Evolutionary conservation across 2,888 invertebrate species (phyloP).

Genomic region (Spodoptera picta): DNA sequence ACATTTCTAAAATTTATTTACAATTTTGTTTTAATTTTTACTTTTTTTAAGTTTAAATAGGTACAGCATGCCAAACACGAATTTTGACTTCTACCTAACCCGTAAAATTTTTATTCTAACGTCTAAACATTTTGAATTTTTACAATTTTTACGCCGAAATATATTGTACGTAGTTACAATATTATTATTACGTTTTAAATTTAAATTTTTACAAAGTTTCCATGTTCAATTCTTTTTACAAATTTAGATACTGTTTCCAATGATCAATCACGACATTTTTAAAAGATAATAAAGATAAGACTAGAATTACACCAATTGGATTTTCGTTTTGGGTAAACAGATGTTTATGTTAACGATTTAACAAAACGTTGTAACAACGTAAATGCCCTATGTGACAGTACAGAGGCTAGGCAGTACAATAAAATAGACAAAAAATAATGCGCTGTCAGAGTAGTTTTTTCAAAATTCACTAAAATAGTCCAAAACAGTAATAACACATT

Average conservation of each 20-base stretch:
- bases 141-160: slow-evolving; percentile 83
- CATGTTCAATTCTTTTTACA: slow-evolving; percentile 59
- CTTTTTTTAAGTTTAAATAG: slow-evolving; percentile 72
- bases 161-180: slow-evolving; percentile 71
- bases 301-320: slow-evolving; percentile 85
- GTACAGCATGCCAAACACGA: slow-evolving; percentile 84
- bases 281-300: slow-evolving; percentile 72
- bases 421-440: slow-evolving; percentile 74
- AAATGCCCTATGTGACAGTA: slow-evolving; percentile 83
- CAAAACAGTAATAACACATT: slow-evolving; percentile 2
- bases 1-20: slow-evolving; percentile 84
- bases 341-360: slow-evolving; percentile 51
- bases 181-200: slow-evolving; percentile 57
- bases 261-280: slow-evolving; percentile 59
- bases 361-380: slow-evolving; percentile 73
- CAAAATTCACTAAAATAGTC: slow-evolving; percentile 25
- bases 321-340: slow-evolving; percentile 54
- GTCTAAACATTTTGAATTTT: slow-evolving; percentile 78
- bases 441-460: slow-evolving; percentile 72
- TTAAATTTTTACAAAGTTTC: slow-evolving; percentile 63
- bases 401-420: slow-evolving; percentile 76
- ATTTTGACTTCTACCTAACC: slow-evolving; percentile 84
- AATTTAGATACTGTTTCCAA: slow-evolving; percentile 53
- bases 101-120: slow-evolving; percentile 71
- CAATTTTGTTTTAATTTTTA: slow-evolving; percentile 67